These are phyloP conservation scores for Margarornis squamiger DNA, from an alignment of 2,797 vertebrate species.

Conservation along the genomic window DNA sequence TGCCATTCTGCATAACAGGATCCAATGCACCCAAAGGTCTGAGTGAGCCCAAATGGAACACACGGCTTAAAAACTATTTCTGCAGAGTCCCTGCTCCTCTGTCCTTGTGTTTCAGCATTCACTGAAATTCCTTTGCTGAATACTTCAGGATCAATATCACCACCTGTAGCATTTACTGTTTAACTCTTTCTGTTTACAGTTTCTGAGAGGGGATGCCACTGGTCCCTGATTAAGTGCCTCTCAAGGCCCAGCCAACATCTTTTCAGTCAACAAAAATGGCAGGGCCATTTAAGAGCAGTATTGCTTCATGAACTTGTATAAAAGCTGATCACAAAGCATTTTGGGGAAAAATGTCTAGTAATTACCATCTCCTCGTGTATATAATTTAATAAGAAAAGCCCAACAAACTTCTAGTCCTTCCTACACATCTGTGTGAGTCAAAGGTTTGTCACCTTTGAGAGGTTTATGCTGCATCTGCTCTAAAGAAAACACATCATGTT, in stretches of 20 bases:
- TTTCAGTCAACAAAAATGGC: not conserved
- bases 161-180: not conserved
- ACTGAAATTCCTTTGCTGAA: not conserved
- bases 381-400: slow-evolving; percentile 5
- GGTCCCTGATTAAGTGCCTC: not conserved
- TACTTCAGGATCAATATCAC: not conserved
- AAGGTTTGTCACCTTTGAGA: slow-evolving; percentile 47
- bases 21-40: not conserved
- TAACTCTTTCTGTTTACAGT: not conserved
- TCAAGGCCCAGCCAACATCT: not conserved
- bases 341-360: not conserved
- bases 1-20: not conserved
- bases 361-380: not conserved
- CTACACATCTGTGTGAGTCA: slow-evolving; percentile 33
- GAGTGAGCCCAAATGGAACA: not conserved
- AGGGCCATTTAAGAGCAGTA: not conserved
- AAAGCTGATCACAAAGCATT: not conserved
- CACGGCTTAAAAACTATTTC: not conserved
- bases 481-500: slow-evolving; percentile 27
- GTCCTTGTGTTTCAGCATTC: not conserved
- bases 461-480: slow-evolving; percentile 14
- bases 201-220: not conserved
- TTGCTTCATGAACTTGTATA: not conserved
- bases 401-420: not conserved
- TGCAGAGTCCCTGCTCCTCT: not conserved